phyloP scores from a whole-genome alignment of 2,113 vertebrate genomes.

The Oxyruncus cristatus region DNA sequence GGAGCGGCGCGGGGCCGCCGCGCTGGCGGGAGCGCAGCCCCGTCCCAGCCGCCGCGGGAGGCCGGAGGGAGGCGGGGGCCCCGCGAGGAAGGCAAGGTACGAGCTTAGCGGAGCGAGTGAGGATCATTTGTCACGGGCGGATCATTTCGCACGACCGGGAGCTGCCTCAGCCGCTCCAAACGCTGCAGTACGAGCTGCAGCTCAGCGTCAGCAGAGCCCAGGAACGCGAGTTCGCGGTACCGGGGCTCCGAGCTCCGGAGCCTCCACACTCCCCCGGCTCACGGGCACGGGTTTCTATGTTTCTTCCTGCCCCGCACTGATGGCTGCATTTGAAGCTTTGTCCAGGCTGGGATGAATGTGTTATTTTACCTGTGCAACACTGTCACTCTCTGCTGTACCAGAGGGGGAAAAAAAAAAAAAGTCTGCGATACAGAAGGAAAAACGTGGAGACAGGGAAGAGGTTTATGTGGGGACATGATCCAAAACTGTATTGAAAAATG shows the following conservation, averaged over 20 bases:
- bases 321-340: neutral
- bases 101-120: neutral
- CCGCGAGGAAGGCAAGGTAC: neutral
- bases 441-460: neutral
- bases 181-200: neutral
- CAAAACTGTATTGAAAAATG: neutral
- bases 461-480: neutral
- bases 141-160: neutral
- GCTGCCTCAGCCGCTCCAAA: neutral
- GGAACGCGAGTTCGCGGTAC: neutral
- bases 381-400: neutral
- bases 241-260: neutral
- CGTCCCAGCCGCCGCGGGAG: neutral
- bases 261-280: neutral
- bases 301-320: neutral
- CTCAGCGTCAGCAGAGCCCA: neutral
- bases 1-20: neutral
- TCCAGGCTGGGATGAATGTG: neutral
- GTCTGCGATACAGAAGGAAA: neutral
- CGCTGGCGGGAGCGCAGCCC: neutral
- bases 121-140: neutral
- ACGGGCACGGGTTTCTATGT: neutral
- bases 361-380: neutral
- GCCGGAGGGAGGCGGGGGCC: neutral
- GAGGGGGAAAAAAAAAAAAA: neutral